Base-by-base conservation (phyloP, 2,888 invertebrate genomes). In the Pandemis corylana region DNA sequence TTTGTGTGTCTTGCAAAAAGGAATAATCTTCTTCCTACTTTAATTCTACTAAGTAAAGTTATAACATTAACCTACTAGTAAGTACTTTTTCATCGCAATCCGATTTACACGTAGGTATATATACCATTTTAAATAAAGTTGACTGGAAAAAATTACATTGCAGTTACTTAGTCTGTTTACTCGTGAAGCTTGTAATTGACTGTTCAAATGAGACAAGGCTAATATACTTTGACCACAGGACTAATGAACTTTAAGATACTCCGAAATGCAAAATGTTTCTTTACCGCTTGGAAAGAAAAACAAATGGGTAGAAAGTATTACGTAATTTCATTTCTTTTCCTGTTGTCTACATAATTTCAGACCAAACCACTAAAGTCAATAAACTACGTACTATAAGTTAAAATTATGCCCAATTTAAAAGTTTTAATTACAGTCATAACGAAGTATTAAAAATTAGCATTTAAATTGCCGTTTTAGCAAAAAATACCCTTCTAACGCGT, bases 391-490 rank as follows among this genome's bases (percentile, higher is more conserved):
- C 28, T 53, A 56, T 7, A 56, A 56, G 9, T 15, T 62, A 69
- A 62, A 51, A 69, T 36, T 12, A 51, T 41, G 63, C 15, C 15
- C 44, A 61, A 36, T 28, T 49, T 62, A 13, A 69, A 71, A 65
- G 7, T 65, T 65, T 53, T 66, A 59, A 59, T 71, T 49, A 36
- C 56, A 20, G 42, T 61, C 49, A 65, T 59, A 63, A 41, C 10
- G 41, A 20, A 66, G 36, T 59, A 20, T 49, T 66, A 28, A 51
- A 67, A 67, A 75, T 74, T 70, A 42, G 59, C 65, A 74, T 65
- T 41, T 74, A 73, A 69, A 73, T 73, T 65, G 69, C 42, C n/a
- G 28, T 73, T 73, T 56, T 3, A 56, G 63, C n/a, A 15, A 65
- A 65, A 69, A 59, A 59, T 61, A 62, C 56, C 66, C 56, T 67